Base-by-base conservation (phyloP, 2,797 vertebrate species). In the Chelonia mydas region DNA sequence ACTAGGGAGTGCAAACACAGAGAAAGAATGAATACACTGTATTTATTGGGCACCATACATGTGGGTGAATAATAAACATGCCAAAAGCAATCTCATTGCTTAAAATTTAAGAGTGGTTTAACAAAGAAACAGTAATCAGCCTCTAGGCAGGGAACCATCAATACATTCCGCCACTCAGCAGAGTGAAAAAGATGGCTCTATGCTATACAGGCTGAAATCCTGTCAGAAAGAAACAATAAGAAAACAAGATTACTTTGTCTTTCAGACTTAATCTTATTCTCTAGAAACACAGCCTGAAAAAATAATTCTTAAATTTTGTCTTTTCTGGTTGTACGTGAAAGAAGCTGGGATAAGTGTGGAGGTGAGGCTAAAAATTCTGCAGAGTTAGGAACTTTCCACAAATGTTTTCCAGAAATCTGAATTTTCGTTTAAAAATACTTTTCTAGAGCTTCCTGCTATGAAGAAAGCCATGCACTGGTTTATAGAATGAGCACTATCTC, bases 341-440 rank as follows among this genome's bases (percentile, higher is more conserved):
- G 85, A 92, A 92, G 90, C 55, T 61, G 47, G 89, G 82, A 33
- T 93, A 94, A 96, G 91, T 81, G 90, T 11, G 72, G 61, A 83
- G 28, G 23, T 54, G 81, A 95, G 87, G 82, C 3, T 96, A 91
- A 92, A 94, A 96, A 96, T 96, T 65, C 57, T 79, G 86, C 78
- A 83, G 79, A 49, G 81, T 83, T 45, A 83, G 86, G 93, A 97
- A 95, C 50, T 94, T 96, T 95, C 94, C 92, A 90, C 61, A 15
- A 6, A 21, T 4, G 51, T 80, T 59, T 4, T 41, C 2, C 11
- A 1, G 84, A 90, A 55, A 90, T 47, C 68, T 0, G 0, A 74
- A 65, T 68, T 90, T 97, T 90, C 2, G 21, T 92, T 94, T 95
- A 65, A 93, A 96, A 97, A 96, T 92, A 92, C 89, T 94, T 95